phyloP scores from a whole-genome alignment of 2,113 vertebrate genomes.

The Vidua macroura region DNA sequence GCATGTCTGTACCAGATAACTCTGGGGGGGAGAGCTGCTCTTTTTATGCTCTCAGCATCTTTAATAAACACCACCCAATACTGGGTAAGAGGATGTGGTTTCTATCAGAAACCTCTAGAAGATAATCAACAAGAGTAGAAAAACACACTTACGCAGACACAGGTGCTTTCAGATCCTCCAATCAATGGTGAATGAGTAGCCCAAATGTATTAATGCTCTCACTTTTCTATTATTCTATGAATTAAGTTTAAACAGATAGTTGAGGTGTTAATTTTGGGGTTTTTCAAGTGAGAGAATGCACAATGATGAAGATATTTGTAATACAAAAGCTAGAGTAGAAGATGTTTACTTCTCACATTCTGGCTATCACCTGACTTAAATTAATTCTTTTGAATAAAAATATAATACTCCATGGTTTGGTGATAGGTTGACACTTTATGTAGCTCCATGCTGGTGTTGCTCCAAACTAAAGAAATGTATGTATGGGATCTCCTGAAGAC shows the following conservation, averaged over 20 bases:
- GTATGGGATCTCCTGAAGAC: neutral
- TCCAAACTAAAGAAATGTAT: neutral
- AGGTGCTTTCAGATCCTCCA: conserved; percentile 62
- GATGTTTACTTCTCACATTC: neutral
- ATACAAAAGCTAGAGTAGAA: neutral
- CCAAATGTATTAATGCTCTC: conserved; percentile 20
- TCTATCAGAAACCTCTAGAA: conserved; percentile 76
- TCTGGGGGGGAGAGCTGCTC: neutral
- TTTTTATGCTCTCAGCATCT: conserved; percentile 56
- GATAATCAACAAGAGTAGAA: conserved; percentile 75
- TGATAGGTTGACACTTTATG: neutral
- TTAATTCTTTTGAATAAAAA: neutral
- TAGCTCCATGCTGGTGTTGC: neutral
- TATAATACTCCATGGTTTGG: neutral
- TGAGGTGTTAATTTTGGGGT: neutral
- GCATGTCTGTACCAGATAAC: conserved; percentile 10
- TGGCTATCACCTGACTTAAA: neutral
- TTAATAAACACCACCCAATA: conserved; percentile 74
- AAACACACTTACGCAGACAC: conserved; percentile 77
- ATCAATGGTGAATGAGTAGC: neutral
- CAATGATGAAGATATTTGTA: neutral
- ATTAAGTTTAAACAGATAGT: neutral
- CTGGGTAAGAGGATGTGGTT: conserved; percentile 81
- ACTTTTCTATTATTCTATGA: neutral
- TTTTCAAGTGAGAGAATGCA: neutral